These are phyloP conservation scores for Tadarida brasiliensis DNA, from an alignment of 2,797 vertebrate species.

Conservation along the genomic window DNA sequence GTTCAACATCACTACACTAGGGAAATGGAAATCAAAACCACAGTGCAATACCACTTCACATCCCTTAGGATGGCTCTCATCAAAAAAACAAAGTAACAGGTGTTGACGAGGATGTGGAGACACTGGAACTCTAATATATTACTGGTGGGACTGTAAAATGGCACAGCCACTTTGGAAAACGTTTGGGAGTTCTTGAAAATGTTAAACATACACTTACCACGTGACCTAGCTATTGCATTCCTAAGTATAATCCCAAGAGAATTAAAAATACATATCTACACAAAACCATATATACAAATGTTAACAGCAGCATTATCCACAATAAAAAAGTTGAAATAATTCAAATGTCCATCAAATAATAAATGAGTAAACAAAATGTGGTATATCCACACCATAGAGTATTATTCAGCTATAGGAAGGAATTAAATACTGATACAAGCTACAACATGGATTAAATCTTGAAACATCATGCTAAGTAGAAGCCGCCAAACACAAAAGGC, in stretches of 20 bases:
- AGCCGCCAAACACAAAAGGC: not conserved
- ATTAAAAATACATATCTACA: not conserved
- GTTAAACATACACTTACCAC: not conserved
- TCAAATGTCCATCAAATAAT: not conserved
- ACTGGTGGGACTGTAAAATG: not conserved
- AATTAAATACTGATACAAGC: not conserved
- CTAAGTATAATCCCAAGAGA: not conserved
- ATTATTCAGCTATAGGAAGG: not conserved
- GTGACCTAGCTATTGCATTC: not conserved
- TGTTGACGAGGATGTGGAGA: not conserved
- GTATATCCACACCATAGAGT: not conserved
- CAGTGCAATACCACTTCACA: not conserved
- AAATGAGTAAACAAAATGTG: constrained; percentile 9
- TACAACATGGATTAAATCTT: not conserved
- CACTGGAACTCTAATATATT: not conserved
- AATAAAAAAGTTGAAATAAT: not conserved
- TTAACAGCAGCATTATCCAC: not conserved
- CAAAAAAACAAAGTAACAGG: not conserved
- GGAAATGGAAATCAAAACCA: not conserved
- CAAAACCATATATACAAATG: not conserved
- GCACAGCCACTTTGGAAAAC: not conserved
- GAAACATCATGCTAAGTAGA: not conserved
- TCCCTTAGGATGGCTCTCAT: not conserved
- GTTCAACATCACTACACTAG: not conserved
- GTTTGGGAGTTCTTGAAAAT: not conserved